Base-by-base conservation (phyloP, 2,888 invertebrate genomes). In the Acanthopleura granulata region DNA sequence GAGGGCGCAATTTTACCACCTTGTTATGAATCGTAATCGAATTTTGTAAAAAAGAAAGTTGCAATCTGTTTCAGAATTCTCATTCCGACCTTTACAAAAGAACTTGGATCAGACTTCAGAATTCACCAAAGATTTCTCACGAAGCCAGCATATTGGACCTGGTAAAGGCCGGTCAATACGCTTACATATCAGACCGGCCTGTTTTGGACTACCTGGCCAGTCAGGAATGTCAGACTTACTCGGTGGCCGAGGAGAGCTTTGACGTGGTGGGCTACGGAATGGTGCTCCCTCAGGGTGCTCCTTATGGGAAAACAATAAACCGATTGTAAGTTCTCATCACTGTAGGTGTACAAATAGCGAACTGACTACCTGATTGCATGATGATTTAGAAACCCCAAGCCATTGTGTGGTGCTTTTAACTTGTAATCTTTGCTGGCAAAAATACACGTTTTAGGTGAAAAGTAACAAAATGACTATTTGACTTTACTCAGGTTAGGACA, bases 231-330 rank as follows among this genome's bases (percentile, higher is more conserved):
- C 69, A 75, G n/a, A 75, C 66, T 0, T 78, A 76, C 50, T 70
- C 76, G 15, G 29, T 82, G 49, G 81, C 81, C 14, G 78, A 78
- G 22, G 81, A 82, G 50, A 78, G 74, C n/a, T 82, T 82, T 62
- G 79, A 80, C 71, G 78, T 78, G 25, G 80, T 79, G 15, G 81
- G 81, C 0, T 76, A 79, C 15, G 81, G 79, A n/a, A 81, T 82
- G 51, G 77, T 82, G 14, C 70, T 82, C 15, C 78, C 80, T 30
- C 79, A 80, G 72, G 73, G 81, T 70, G 77, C 82, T 14, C 77
- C 80, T 18, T 81, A 75, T 57, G 62, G 74, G 51, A 77, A 78
- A 4, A 76, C 76, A 11, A 73, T 82, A 22, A 82, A 82, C 72
- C 70, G 77, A 29, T 79, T 79, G 83, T 83, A 74, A 79, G 82